phyloP scores from a whole-genome alignment of 2,113 vertebrate genomes.

The Stictonetta naevosa region DNA sequence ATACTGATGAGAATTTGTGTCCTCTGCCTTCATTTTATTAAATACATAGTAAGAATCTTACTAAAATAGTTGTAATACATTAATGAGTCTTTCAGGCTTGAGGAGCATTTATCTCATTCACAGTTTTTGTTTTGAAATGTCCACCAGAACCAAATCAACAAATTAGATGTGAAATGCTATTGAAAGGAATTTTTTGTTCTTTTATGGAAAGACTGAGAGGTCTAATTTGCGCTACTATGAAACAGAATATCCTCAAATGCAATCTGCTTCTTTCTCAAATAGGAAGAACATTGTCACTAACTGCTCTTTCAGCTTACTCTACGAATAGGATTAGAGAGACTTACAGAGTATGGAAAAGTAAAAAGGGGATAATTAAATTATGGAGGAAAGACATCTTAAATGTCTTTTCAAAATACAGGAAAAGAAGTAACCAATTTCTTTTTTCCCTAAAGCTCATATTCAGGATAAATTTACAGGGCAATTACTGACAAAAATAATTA shows the following conservation, averaged over 20 bases:
- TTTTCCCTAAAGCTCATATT: background rate
- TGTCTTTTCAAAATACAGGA: conserved; percentile 9
- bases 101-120: background rate
- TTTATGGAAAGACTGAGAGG: background rate
- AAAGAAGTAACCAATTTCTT: background rate
- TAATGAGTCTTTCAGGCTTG: background rate
- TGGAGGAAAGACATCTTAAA: background rate
- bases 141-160: background rate
- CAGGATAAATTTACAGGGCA: background rate
- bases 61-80: background rate
- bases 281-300: background rate
- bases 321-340: background rate
- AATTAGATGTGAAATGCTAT: background rate
- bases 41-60: background rate
- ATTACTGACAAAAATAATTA: conserved; percentile 24
- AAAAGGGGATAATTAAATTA: background rate
- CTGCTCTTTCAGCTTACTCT: background rate
- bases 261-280: background rate
- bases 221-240: background rate
- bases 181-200: background rate
- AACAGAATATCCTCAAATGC: background rate
- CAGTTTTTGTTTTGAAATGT: background rate
- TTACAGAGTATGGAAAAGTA: background rate
- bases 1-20: background rate
- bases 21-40: background rate